Conservation (phyloP, 2,888 invertebrate species). For the Mylabris sibirica region DNA sequence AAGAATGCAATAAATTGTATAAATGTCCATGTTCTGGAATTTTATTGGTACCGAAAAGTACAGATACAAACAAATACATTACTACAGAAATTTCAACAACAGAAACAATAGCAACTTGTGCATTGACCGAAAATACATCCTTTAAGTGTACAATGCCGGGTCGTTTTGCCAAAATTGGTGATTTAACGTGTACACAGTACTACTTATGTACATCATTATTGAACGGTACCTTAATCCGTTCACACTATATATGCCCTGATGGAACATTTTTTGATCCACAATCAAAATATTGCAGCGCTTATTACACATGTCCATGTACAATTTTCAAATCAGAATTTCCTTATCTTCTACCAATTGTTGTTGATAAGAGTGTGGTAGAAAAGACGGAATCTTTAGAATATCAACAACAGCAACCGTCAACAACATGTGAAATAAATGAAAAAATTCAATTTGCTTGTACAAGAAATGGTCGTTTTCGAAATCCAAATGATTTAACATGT, state of each 20-base stretch:
- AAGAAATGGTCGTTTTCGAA: conserved; percentile 34
- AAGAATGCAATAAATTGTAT: conserved; percentile 29
- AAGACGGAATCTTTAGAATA: background rate
- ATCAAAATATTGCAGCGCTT: conserved; percentile 44
- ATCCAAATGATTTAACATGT: conserved; percentile 38
- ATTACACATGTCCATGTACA: conserved; percentile 56
- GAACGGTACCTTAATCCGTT: conserved; percentile 55
- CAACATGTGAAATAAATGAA: background rate
- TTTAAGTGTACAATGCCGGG: conserved; percentile 37
- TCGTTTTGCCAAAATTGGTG: conserved; percentile 31
- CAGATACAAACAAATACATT: background rate
- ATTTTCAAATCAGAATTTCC: background rate
- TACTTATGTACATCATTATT: conserved; percentile 57
- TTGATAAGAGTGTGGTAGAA: background rate
- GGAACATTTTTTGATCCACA: conserved; percentile 61
- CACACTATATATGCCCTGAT: conserved; percentile 61
- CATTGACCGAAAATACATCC: background rate
- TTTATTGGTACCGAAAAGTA: background rate
- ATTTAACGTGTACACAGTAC: conserved; percentile 60
- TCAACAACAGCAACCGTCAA: background rate
- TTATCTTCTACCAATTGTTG: background rate
- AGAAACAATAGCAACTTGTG: background rate
- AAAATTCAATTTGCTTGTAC: conserved; percentile 21
- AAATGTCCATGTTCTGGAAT: background rate
- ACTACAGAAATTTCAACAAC: background rate